Conservation (phyloP, 2,113 vertebrate genomes). For the Phrynocephalus versicolor region DNA sequence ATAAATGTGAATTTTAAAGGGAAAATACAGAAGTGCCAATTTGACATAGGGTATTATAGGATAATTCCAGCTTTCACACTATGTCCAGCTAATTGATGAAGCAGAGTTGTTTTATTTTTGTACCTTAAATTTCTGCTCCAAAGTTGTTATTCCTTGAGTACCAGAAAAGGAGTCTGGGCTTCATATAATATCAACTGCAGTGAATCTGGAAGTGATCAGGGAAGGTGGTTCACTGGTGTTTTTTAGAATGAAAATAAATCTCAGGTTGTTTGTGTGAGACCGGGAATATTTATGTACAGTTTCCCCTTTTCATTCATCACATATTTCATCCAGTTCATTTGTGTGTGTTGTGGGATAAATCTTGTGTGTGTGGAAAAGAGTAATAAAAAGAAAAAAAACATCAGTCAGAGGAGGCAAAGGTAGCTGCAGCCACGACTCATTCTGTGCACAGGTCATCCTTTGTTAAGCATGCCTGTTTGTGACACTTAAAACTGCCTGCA, state of each 20-base stretch:
- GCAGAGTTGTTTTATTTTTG: conserved; percentile 72
- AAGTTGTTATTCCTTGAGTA: conserved; percentile 70
- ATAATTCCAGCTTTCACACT: background rate
- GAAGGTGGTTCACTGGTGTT: conserved; percentile 72
- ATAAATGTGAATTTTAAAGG: background rate
- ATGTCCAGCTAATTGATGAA: conserved; percentile 53
- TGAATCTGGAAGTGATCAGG: conserved; percentile 83
- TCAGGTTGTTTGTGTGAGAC: conserved; percentile 78
- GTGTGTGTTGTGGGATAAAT: conserved; percentile 77
- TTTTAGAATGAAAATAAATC: conserved; percentile 77
- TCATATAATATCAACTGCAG: conserved; percentile 73
- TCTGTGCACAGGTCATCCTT: conserved; percentile 40
- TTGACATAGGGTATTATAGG: background rate
- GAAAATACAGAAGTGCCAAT: background rate
- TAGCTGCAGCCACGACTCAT: conserved; percentile 21
- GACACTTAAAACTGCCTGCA: conserved; percentile 33
- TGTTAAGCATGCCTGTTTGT: conserved; percentile 42
- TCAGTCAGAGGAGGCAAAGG: conserved; percentile 56
- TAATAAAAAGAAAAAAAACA: conserved; percentile 57
- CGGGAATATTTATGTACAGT: conserved; percentile 80
- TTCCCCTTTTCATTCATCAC: conserved; percentile 75
- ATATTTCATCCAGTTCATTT: conserved; percentile 75
- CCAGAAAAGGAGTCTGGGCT: conserved; percentile 73
- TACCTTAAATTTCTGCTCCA: conserved; percentile 72
- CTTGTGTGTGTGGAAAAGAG: conserved; percentile 66